Conservation (phyloP, 2,888 invertebrate species). For the Cancer borealis region DNA sequence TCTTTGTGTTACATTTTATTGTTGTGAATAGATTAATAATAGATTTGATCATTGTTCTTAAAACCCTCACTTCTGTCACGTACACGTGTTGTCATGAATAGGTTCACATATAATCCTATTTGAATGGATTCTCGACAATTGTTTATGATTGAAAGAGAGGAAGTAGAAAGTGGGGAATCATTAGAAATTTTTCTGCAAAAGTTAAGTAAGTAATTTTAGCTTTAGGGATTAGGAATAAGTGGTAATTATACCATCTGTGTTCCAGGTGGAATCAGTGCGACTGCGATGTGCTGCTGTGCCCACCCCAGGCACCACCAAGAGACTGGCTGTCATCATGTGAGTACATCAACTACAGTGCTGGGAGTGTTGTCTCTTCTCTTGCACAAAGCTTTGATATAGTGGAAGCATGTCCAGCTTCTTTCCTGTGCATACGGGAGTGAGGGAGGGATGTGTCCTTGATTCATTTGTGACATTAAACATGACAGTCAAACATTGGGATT, state of each 20-base stretch:
- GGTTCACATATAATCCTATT: too few species aligned
- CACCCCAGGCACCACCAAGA: slow-evolving; percentile 53
- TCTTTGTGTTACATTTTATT: too few species aligned
- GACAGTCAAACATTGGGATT: not conserved
- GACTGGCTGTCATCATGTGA: slow-evolving; percentile 59
- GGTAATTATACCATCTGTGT: not conserved
- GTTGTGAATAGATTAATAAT: too few species aligned
- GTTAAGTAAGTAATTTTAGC: not conserved
- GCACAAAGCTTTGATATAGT: too few species aligned
- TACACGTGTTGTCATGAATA: too few species aligned
- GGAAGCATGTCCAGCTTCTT: too few species aligned
- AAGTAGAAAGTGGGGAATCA: not conserved
- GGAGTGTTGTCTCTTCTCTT: not conserved
- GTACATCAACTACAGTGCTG: not conserved
- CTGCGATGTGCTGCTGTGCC: slow-evolving; percentile 50
- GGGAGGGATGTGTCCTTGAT: too few species aligned
- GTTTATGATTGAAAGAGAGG: not conserved
- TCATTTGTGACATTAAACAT: not conserved
- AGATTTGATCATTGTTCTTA: too few species aligned
- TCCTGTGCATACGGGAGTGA: too few species aligned
- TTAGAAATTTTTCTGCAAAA: not conserved
- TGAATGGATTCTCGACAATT: not conserved
- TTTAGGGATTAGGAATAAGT: not conserved
- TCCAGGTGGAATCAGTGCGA: slow-evolving; percentile 49
- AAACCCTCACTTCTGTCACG: too few species aligned